Evolutionary conservation across 2,888 invertebrate species (phyloP).

Genomic region (Azorinus chamasolen): DNA sequence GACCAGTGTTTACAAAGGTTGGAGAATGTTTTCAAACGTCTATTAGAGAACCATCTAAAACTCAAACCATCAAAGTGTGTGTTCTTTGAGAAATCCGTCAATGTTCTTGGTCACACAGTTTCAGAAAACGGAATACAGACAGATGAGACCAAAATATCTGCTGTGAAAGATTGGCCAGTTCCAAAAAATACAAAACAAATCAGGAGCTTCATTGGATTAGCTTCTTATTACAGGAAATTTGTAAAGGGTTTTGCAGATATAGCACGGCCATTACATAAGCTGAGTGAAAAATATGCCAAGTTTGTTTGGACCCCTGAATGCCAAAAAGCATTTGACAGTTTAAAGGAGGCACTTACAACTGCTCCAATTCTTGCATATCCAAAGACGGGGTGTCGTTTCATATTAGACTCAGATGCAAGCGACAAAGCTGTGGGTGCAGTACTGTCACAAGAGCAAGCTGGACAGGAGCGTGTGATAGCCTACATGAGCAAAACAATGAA

Average conservation of each 20-base stretch:
- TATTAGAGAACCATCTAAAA: neutral
- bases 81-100: neutral
- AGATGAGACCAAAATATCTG: slow-evolving; percentile 12
- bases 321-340: slow-evolving; percentile 14
- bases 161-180: slow-evolving; percentile 22
- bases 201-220: slow-evolving; percentile 27
- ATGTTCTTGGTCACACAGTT: slow-evolving; percentile 15
- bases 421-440: slow-evolving; percentile 10
- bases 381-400: neutral
- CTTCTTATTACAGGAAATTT: slow-evolving; percentile 25
- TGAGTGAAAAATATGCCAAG: slow-evolving; percentile 17
- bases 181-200: slow-evolving; percentile 19
- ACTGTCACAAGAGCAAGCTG: slow-evolving; percentile 27
- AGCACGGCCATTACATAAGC: slow-evolving; percentile 19
- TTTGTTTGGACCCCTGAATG: slow-evolving; percentile 19
- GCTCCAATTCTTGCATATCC: slow-evolving; percentile 30
- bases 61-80: slow-evolving; percentile 7
- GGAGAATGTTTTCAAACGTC: neutral
- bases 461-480: slow-evolving; percentile 17
- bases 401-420: slow-evolving; percentile 19
- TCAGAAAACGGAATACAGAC: slow-evolving; percentile 19
- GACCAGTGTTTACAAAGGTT: neutral
- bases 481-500: slow-evolving; percentile 20
- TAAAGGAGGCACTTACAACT: slow-evolving; percentile 6
- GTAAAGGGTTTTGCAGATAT: slow-evolving; percentile 18